Percentiles rank a stretch among this genome's conserved stretches.
phyloP scores from a whole-genome alignment of 2,113 vertebrate species.

The Periophthalmodon schlosseri region DNA sequence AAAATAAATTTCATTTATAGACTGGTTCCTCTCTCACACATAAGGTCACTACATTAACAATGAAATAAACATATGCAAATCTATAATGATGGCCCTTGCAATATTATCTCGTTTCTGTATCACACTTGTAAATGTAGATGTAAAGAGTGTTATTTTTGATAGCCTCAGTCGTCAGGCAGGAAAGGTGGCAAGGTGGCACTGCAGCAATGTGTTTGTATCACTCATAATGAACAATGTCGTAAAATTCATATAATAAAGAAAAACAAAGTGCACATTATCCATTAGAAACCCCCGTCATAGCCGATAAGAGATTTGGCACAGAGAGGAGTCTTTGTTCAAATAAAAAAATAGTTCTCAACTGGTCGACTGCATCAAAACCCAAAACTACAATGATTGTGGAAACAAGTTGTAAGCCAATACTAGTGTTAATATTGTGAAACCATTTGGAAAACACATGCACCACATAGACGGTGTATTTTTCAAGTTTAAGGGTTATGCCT shows the following conservation, averaged over 20 bases:
- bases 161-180: conserved; percentile 21
- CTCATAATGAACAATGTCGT: conserved; percentile 18
- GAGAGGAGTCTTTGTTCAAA: conserved; percentile 35
- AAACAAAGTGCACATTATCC: conserved; percentile 16
- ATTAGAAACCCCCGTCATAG: conserved; percentile 15
- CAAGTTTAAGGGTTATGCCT: not conserved
- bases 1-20: conserved; percentile 74
- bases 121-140: conserved; percentile 37
- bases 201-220: conserved; percentile 11
- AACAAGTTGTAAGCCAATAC: not conserved
- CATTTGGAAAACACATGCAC: too few relatives aligned
- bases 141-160: conserved; percentile 23
- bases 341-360: not conserved
- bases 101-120: conserved; percentile 22
- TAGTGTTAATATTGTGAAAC: not conserved
- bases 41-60: conserved; percentile 59
- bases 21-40: conserved; percentile 46
- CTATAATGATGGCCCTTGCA: conserved; percentile 18
- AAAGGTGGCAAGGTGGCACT: conserved; percentile 42
- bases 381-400: not conserved
- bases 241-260: conserved; percentile 15
- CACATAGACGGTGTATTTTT: too few relatives aligned
- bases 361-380: not conserved
- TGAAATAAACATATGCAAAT: conserved; percentile 30
- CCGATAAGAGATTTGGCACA: conserved; percentile 38